Conservation (phyloP, 2,113 vertebrate species). For the Strix aluco region DNA sequence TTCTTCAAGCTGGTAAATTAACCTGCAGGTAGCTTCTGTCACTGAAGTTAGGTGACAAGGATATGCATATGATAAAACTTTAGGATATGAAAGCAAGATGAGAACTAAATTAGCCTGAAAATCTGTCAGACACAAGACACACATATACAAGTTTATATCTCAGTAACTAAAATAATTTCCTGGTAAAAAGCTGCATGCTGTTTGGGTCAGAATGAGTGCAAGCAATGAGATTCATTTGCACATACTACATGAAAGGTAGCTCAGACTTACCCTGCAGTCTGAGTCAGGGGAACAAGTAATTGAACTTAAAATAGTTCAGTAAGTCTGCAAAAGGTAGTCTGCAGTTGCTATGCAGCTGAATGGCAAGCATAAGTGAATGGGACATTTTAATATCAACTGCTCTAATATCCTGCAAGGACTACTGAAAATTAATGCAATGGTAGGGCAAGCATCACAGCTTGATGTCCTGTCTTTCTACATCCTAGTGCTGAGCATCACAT, state of each 20-base stretch:
- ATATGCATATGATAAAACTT: not conserved
- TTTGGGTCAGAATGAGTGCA: not conserved
- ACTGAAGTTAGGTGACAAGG: not conserved
- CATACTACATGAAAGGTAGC: not conserved
- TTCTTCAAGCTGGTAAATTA: slow-evolving; percentile 20
- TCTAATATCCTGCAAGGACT: not conserved
- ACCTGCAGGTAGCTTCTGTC: slow-evolving; percentile 4
- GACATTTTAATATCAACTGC: not conserved
- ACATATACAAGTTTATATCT: not conserved
- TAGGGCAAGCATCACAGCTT: not conserved
- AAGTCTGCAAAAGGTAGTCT: slow-evolving; percentile 20
- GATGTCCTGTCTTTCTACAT: not conserved
- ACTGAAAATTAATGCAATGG: not conserved
- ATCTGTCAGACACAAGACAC: not conserved
- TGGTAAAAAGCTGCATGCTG: not conserved
- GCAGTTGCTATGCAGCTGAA: slow-evolving; percentile 48
- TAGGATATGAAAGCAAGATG: not conserved
- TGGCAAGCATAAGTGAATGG: slow-evolving; percentile 13
- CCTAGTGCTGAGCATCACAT: not conserved
- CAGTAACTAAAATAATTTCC: not conserved
- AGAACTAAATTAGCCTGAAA: slow-evolving; percentile 1
- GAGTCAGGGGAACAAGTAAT: slow-evolving; percentile 41
- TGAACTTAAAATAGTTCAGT: slow-evolving; percentile 51
- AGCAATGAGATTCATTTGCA: not conserved
- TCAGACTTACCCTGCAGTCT: slow-evolving; percentile 14